phyloP scores from a whole-genome alignment of 92 coral and sea anemone species.

The Porites cylindrica region DNA sequence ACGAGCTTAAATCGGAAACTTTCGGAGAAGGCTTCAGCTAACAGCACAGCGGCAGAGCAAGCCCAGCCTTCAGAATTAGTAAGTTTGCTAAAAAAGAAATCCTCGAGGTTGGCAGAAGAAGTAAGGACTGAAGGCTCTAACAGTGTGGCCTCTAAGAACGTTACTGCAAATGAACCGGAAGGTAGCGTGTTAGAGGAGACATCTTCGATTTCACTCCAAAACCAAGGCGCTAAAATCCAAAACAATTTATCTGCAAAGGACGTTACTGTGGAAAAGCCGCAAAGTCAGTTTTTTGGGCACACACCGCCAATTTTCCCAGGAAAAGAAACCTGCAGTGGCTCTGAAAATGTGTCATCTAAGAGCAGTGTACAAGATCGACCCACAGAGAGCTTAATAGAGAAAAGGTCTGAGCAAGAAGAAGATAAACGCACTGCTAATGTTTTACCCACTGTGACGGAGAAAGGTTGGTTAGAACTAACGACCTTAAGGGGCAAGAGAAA shows the following conservation, averaged over 20 bases:
- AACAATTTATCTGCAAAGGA: too few relatives aligned
- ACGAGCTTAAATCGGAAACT: not conserved
- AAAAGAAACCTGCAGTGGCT: not conserved
- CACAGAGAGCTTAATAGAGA: not conserved
- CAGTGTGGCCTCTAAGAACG: not conserved
- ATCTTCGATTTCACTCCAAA: not conserved
- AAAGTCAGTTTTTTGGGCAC: too few relatives aligned
- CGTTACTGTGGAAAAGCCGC: too few relatives aligned
- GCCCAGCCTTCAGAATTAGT: not conserved
- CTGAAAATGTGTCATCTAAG: not conserved
- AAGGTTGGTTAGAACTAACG: not conserved
- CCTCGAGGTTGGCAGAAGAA: not conserved
- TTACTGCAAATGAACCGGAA: not conserved
- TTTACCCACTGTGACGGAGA: not conserved
- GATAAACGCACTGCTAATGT: not conserved
- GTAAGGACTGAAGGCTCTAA: not conserved
- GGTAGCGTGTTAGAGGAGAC: not conserved
- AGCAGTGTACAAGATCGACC: not conserved
- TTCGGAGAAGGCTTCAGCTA: not conserved
- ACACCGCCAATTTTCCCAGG: too few relatives aligned
- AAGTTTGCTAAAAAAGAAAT: not conserved
- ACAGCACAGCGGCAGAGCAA: not conserved
- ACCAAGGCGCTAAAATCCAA: not conserved
- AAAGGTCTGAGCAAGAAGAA: not conserved
- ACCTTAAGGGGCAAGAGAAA: conserved; percentile 9